Percentiles rank a stretch among this genome's conserved stretches.
These are phyloP conservation scores for Smutsia gigantea DNA, from an alignment of 2,797 vertebrate genomes.

Conservation along the genomic window DNA sequence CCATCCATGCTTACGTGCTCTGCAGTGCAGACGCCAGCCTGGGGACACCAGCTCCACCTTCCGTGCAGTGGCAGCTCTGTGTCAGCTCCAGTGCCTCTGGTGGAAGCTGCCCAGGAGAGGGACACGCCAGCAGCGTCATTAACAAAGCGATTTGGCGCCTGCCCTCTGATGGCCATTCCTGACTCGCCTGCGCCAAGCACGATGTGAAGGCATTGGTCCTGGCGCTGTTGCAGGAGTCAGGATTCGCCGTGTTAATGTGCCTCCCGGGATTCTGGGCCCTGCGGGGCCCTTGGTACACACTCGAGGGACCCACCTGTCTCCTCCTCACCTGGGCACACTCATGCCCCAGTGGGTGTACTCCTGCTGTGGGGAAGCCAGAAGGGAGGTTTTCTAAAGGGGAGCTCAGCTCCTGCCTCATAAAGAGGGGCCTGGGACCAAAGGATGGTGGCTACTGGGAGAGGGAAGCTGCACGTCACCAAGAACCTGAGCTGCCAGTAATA, in stretches of 20 bases:
- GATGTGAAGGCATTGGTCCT: accelerated
- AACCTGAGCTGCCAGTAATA: not conserved
- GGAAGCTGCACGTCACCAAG: not conserved
- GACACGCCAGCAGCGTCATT: accelerated
- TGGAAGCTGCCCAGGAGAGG: not conserved
- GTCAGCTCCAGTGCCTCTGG: not conserved
- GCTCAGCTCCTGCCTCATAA: not conserved
- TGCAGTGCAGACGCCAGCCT: not conserved
- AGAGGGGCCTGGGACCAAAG: not conserved
- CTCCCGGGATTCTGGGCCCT: not conserved
- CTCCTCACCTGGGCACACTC: not conserved
- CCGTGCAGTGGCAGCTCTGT: accelerated
- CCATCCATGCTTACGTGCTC: accelerated
- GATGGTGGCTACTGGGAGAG: not conserved
- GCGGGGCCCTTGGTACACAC: accelerated
- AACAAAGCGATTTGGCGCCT: not conserved
- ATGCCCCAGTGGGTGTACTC: not conserved
- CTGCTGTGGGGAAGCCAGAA: not conserved
- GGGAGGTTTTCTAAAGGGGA: not conserved
- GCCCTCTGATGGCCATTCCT: accelerated
- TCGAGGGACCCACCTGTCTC: not conserved
- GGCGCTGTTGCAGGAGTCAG: not conserved
- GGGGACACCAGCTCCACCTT: too few relatives aligned
- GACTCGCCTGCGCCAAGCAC: too few relatives aligned
- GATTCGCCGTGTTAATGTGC: not conserved